These are phyloP conservation scores for Chloroceryle inda DNA, from an alignment of 2,797 vertebrate species.

Conservation along the genomic window DNA sequence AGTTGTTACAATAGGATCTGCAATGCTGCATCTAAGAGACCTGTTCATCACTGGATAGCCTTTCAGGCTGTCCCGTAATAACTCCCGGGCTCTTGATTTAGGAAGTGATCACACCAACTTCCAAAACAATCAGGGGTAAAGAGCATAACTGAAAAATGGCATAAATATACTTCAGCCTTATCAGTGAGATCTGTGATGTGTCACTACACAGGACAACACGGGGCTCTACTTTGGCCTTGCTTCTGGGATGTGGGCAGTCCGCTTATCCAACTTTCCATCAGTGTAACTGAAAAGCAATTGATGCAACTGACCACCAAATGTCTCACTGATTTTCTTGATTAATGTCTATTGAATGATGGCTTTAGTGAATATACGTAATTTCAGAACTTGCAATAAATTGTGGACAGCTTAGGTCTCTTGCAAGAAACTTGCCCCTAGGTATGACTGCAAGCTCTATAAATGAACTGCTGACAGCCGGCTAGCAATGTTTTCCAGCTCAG, in stretches of 20 bases:
- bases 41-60: background rate
- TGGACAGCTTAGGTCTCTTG: background rate
- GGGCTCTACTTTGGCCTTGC: background rate
- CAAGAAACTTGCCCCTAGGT: background rate
- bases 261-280: background rate
- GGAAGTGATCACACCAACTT: background rate
- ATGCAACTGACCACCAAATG: background rate
- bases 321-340: background rate
- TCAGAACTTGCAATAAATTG: background rate
- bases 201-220: background rate
- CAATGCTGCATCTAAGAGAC: background rate
- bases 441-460: background rate
- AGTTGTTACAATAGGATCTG: background rate
- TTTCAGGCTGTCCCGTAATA: background rate
- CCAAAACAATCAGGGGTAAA: background rate
- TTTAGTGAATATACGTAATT: background rate
- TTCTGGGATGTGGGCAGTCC: rapidly evolving
- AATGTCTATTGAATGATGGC: background rate
- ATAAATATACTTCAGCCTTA: background rate
- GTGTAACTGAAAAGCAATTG: background rate
- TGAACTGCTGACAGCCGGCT: background rate
- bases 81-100: background rate
- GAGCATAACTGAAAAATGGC: background rate
- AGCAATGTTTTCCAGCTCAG: background rate
- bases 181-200: background rate